Evolutionary conservation across 2,113 vertebrate genomes (phyloP).

Genomic region (Sinocyclocheilus grahami): DNA sequence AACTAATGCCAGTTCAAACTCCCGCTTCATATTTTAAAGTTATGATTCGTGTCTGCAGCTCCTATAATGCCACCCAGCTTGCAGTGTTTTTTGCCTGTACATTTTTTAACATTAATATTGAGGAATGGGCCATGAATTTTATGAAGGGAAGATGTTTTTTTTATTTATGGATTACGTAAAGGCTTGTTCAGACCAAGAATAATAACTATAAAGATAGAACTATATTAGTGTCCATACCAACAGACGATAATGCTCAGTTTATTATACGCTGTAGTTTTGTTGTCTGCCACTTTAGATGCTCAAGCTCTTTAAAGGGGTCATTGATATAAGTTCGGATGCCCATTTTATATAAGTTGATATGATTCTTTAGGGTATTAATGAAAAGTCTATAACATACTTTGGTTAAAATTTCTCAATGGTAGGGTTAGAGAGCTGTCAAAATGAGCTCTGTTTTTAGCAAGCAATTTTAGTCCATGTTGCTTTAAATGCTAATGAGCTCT

Average conservation of each 20-base stretch:
- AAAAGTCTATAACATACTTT: no score
- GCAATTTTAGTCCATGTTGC: no score
- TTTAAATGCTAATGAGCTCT: no score
- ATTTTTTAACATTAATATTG: not conserved
- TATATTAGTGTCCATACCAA: not conserved
- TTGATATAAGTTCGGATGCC: no score
- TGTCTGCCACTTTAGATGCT: not conserved
- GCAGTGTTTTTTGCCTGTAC: not conserved
- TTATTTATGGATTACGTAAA: not conserved
- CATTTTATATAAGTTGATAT: no score
- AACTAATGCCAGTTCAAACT: conserved; percentile 2
- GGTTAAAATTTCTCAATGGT: no score
- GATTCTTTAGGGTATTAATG: no score
- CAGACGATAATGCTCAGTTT: not conserved
- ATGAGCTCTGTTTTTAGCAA: no score
- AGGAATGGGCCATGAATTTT: not conserved
- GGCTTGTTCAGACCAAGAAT: not conserved
- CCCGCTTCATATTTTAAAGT: conserved; percentile 11
- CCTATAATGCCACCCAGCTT: not conserved
- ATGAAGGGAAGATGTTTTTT: not conserved
- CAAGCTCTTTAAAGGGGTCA: not conserved
- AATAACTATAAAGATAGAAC: not conserved
- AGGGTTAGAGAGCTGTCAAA: no score
- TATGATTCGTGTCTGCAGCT: not conserved
- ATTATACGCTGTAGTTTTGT: not conserved